Evolutionary conservation across 1,140 invertebrate species (phyloP), one percentile per base, ranked within the genome.

Genomic region (Neodiprion lecontei): DNA sequence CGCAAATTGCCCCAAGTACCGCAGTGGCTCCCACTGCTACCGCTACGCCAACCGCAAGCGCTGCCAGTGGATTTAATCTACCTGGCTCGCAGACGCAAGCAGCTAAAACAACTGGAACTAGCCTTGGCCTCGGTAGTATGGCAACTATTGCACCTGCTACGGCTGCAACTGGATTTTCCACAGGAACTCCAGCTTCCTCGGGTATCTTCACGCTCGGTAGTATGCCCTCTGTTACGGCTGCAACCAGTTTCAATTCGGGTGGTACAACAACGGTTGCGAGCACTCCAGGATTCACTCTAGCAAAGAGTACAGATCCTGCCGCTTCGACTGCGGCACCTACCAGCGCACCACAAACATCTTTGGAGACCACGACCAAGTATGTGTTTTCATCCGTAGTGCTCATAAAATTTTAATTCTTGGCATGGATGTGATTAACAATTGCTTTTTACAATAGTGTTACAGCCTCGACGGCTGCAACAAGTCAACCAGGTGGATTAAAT

Each of bases 401-500:
- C 11, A 65, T 12, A 65, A 65, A n/a, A 65, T 12, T 1, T 17
- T 53, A 49, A 67, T 50, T 49, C 68, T 72, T 72, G 70, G 67
- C 40, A 40, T 12, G 17, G 8, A 3, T n/a, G 50, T 9, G 40
- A 65, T 28, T 17, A 67, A 69, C 67, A 49, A 53, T 76, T 79
- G 76, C 61, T 70, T 74, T 79, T 78, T 79, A 68, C 75, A 78
- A 73, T 74, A 87, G 89, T 80, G 79, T 91, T 81, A 79, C 83
- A 89, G 80, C 88, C 81, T 80, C 85, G 76, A 76, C 83, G 80
- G 74, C 80, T 74, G 79, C 73, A 85, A 70, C 87, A 85, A 5
- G 88, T 79, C 78, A 90, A 82, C 80, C 87, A 78, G 80, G 85
- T 81, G 76, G 91, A 9, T 92, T 98, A 81, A 96, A 93, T 17